Evolutionary conservation across 2,797 vertebrate species (phyloP).

Genomic region (Fundulus diaphanus): DNA sequence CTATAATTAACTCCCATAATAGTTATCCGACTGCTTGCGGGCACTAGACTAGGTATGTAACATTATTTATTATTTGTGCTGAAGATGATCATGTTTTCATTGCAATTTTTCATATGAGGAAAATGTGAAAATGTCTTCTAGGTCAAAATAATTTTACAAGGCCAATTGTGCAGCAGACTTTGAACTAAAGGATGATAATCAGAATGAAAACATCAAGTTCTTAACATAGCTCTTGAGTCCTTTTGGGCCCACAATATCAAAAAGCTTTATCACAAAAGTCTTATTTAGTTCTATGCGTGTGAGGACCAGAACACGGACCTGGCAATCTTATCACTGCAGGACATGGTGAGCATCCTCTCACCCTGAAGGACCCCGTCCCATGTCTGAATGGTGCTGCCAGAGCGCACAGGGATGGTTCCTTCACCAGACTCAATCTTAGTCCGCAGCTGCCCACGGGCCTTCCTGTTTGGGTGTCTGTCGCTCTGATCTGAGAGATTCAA

Average conservation of each 20-base stretch:
- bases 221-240: not conserved
- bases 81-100: too few relatives aligned
- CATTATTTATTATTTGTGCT: too few relatives aligned
- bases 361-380: slow-evolving; percentile 96
- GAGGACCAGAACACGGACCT: slow-evolving; percentile 76
- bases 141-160: not conserved
- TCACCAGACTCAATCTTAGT: slow-evolving; percentile 96
- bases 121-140: too few relatives aligned
- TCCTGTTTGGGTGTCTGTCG: slow-evolving; percentile 91
- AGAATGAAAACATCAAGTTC: not conserved
- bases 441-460: slow-evolving; percentile 91
- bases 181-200: not conserved
- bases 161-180: not conserved
- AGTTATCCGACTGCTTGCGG: too few relatives aligned
- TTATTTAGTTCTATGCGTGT: not conserved
- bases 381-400: slow-evolving; percentile 89
- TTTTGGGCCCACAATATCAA: not conserved
- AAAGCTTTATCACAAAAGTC: not conserved
- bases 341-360: slow-evolving; percentile 94
- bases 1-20: too few relatives aligned
- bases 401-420: slow-evolving; percentile 92
- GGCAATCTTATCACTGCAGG: slow-evolving; percentile 97
- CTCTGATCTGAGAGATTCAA: slow-evolving; percentile 84
- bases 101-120: too few relatives aligned
- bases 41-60: too few relatives aligned